Evolutionary conservation across 1,140 invertebrate genomes (phyloP), one percentile per base, ranked within the genome.

Genomic region (Micrasema minimum): DNA sequence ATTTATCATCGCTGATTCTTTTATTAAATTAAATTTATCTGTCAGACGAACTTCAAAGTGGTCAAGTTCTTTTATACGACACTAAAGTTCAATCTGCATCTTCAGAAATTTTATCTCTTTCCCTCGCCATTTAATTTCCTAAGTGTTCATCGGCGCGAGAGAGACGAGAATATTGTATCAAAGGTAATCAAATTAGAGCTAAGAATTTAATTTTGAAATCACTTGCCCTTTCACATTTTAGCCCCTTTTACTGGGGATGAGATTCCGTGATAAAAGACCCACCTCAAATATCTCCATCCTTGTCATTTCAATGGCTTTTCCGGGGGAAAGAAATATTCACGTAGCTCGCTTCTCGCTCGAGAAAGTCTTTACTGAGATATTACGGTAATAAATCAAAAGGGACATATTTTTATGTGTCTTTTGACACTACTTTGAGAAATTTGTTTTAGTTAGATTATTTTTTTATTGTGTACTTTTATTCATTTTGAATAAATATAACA

Each of bases 111-210:
- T 5, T 23, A 12, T 59, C 55, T 59, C 37, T 59, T 2, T 59
- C 18, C 2, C 22, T 9, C 16, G 14, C 7, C 37, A 22, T 2
- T 1, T 16, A 59, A 59, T 59, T 59, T 41, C 7, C 16, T 22
- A 11, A 59, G 18, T 38, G 37, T 59, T 23, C 37, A 59, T 20
- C 22, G 16, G 55, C 10, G 55, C 55, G 37, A 59, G 20, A 59
- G 55, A 38, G 55, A 59, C 37, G 9, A 12, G 16, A 1, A 16
- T 57, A 23, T 14, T 2, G 43, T 48, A 20, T 48, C 61, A 64
- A 64, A 64, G 61, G 61, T 64, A 48, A 64, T 64, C 45, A 64
- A 46, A 64, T 64, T 64, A 64, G 20, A 48, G 43, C 26, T 45
- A 48, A 64, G 45, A 64, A 64, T 64, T 64, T 64, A 64, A 64